phyloP scores from a whole-genome alignment of 2,888 invertebrate species.

The Gymnosoma rotundatum region DNA sequence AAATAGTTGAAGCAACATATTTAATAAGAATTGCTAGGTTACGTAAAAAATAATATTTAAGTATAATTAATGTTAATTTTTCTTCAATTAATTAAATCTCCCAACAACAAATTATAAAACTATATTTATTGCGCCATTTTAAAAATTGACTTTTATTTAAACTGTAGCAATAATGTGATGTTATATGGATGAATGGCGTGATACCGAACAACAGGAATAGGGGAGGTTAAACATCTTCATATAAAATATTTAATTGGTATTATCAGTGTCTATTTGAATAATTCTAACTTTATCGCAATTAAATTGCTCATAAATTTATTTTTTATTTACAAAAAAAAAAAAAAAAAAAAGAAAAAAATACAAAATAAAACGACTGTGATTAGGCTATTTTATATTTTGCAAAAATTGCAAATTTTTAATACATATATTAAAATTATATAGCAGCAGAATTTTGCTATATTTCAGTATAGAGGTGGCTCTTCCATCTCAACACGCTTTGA shows the following conservation, averaged over 20 bases:
- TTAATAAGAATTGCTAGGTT: no score
- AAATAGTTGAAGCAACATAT: no score
- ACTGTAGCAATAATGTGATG: neutral
- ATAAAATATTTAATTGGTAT: slow-evolving; percentile 32
- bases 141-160: slow-evolving; percentile 5
- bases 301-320: slow-evolving; percentile 37
- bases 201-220: neutral
- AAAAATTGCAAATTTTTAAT: slow-evolving; percentile 15
- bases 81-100: no score
- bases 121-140: slow-evolving; percentile 52
- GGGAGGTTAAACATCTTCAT: neutral
- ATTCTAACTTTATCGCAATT: slow-evolving; percentile 48
- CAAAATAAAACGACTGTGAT: slow-evolving; percentile 14
- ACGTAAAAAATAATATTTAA: no score
- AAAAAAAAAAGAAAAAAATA: no score
- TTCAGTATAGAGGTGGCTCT: no score
- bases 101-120: neutral
- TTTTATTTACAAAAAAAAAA: no score
- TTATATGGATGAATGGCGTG: neutral
- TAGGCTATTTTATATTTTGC: slow-evolving; percentile 15
- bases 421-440: no score
- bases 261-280: slow-evolving; percentile 37
- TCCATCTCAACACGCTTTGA: slow-evolving; percentile 12
- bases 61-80: no score
- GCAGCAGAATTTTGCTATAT: no score